A percentile compares a stretch with the other conserved stretches of the same genome.
Evolutionary conservation across 2,113 vertebrate species (phyloP).

Genomic region (Petroica traversi): DNA sequence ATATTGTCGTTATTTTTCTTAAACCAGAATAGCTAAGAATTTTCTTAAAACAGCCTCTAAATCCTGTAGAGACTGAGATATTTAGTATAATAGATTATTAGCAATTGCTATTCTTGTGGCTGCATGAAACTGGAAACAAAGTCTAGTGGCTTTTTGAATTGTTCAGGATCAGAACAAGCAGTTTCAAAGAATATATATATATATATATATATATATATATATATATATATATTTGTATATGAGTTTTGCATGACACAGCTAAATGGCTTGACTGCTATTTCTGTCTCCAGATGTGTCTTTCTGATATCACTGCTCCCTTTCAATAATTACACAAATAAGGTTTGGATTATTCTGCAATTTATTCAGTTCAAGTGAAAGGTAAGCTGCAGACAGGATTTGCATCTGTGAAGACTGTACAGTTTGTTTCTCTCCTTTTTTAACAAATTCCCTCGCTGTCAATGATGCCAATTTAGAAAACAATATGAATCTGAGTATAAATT

Average conservation of each 20-base stretch:
- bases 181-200: not conserved
- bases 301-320: not conserved
- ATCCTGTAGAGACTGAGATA: not conserved
- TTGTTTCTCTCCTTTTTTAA: not conserved
- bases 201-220: fast-evolving
- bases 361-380: not conserved
- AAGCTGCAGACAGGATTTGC: not conserved
- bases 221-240: fast-evolving
- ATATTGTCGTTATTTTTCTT: not conserved
- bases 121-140: not conserved
- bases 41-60: not conserved
- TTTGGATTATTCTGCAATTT: not conserved
- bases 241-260: not conserved
- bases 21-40: not conserved
- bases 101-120: not conserved
- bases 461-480: not conserved
- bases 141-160: not conserved
- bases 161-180: not conserved
- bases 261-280: not conserved
- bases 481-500: not conserved
- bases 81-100: not conserved
- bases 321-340: not conserved
- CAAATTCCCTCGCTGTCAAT: not conserved
- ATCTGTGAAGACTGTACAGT: not conserved
- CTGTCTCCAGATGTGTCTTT: not conserved